These are phyloP conservation scores for Candoia aspera DNA, from an alignment of 2,113 vertebrate species.

Conservation along the genomic window DNA sequence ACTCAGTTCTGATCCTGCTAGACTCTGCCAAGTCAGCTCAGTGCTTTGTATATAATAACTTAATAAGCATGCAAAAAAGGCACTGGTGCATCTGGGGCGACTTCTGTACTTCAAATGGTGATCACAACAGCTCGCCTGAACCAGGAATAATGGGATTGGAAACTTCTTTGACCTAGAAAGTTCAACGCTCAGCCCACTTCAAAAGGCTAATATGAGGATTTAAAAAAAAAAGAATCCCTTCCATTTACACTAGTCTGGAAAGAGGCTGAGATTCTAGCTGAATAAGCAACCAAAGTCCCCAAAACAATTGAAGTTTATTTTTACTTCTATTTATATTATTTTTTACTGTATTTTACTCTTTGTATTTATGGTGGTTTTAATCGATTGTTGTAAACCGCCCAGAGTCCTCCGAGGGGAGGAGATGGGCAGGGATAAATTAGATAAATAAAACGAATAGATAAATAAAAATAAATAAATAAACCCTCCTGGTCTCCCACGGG, in stretches of 20 bases:
- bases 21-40: neutral
- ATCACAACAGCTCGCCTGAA: neutral
- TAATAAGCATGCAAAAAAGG: neutral
- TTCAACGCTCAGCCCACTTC: neutral
- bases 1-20: neutral
- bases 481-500: neutral
- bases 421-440: no score
- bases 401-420: no score
- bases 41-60: neutral
- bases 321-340: no score
- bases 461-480: no score
- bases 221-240: neutral
- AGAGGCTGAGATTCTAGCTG: neutral
- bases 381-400: no score
- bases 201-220: neutral
- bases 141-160: neutral
- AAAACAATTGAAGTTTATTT: no score
- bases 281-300: neutral
- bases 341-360: no score
- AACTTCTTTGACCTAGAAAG: neutral
- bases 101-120: neutral
- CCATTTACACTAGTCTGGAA: neutral
- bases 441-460: no score
- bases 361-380: no score
- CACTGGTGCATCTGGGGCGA: neutral